phyloP scores from a whole-genome alignment of 1,140 invertebrate species.

The Drosophila ogumai region DNA sequence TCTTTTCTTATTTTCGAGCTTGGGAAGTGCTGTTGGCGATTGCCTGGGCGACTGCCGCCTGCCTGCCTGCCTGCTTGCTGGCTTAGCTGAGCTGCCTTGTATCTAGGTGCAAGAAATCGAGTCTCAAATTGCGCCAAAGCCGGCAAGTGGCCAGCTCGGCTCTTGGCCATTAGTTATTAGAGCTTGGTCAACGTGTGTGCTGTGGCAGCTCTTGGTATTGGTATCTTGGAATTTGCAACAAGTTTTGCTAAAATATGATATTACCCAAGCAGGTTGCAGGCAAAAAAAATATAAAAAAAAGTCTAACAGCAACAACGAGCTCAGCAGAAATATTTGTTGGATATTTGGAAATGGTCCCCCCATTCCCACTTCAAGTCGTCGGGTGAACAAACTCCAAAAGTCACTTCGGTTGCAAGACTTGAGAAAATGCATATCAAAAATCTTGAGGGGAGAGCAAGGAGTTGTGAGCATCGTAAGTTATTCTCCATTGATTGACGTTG shows the following conservation, averaged over 20 bases:
- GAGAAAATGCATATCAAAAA: constrained; percentile 46
- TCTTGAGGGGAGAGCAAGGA: background rate
- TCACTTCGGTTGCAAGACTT: constrained; percentile 36
- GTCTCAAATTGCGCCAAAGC: constrained; percentile 68
- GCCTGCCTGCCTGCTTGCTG: constrained; percentile 4
- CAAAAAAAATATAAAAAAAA: constrained; percentile 10
- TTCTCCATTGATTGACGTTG: constrained; percentile 66
- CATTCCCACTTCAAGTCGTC: constrained; percentile 49
- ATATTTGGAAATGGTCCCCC: constrained; percentile 63
- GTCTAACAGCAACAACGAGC: constrained; percentile 2
- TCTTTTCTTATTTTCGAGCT: constrained; percentile 42
- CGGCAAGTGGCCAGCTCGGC: constrained; percentile 56
- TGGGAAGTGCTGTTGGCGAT: constrained; percentile 36
- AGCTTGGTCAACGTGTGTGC: constrained; percentile 56
- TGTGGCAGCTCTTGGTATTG: constrained; percentile 28
- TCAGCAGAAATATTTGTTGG: constrained; percentile 41
- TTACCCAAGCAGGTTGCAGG: constrained; percentile 76
- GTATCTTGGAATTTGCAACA: constrained; percentile 69
- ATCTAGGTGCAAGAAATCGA: constrained; percentile 74
- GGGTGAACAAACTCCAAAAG: constrained; percentile 64
- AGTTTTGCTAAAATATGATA: constrained; percentile 81
- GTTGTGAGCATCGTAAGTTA: constrained; percentile 40
- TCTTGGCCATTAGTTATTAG: constrained; percentile 74
- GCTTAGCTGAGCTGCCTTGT: constrained; percentile 31
- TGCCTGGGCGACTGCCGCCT: constrained; percentile 12